Evolutionary conservation across 1,140 invertebrate genomes (phyloP), one percentile per base, ranked within the genome.

Genomic region (Zophobas morio): DNA sequence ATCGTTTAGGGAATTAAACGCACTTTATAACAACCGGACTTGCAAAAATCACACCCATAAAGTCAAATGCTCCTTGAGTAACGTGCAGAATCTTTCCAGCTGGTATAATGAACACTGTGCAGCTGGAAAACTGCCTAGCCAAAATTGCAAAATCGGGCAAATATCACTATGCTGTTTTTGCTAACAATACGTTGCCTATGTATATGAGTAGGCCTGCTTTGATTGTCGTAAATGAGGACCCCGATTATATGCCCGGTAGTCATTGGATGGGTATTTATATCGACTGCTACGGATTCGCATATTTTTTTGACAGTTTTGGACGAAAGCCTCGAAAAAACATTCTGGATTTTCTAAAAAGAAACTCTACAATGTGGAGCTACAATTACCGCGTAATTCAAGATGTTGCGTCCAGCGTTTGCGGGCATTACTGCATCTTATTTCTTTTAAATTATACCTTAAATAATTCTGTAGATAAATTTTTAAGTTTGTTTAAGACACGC

Each of bases 301-400:
- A 70, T 33, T 70, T 70, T 8, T 70, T 70, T 8, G 63, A 70
- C 36, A 70, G 63, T 70, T 70, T 70, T 70, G 35, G 63, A 70
- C 36, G 36, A 34, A n/a, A 32, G 34, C 63, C 63, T 1, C 63
- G 20, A 0, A 3, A 0, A 0, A 47, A 70, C 5, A 70, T 70
- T 42, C 4, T 1, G 20, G 39, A 56, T 20, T 56, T 56, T 56
- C 20, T 56, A 2, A 56, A 56, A 56, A 56, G 1, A 33, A 56
- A 56, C 34, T 0, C 20, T 36, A 33, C 1, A 33, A 56, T 56
- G 6, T 56, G 54, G 54, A 33, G 20, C 4, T 70, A 70, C 37
- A 70, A 70, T 47, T n/a, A 1, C 32, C 4, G 5, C 0, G 34
- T 4, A 70, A 70, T 66, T 66, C 63, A 70, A 70, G 63, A 70